Base-by-base conservation (phyloP, 2,797 vertebrate species). In the Hoplostethus atlanticus region DNA sequence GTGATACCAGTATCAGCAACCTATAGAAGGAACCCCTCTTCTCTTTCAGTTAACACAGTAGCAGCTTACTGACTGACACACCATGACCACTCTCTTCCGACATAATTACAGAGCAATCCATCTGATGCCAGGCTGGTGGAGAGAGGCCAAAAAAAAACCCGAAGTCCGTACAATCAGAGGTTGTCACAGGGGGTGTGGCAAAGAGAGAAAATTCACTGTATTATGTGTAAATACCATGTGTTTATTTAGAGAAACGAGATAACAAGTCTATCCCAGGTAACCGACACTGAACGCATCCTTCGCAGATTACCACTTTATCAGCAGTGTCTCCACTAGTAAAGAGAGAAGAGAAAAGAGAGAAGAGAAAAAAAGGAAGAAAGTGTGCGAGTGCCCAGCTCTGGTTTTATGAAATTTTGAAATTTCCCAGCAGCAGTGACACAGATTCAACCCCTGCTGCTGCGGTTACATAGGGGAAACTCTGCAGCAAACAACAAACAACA, bases 21-120 rank as follows among this genome's bases (percentile, higher is more conserved):
- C 31, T 10, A n/a, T 17, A 0, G 30, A 68, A 25, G 62, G 36
- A 51, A 47, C 16, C 55, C 21, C 17, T 56, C 42, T 15, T 42
- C 53, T 59, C 56, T 30, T 25, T 50, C 66, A 76, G 60, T 71
- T 68, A 76, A 17, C 62, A 48, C 21, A 52, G 36, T 48, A 31
- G 77, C 55, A 6, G 44, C 40, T n/a, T 0, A 21, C 65, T 56
- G 65, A 73, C 75, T 71, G 81, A 72, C 70, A 73, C 56, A 57
- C 78, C 60, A 17, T 76, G 83, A 83, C 72, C 75, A 21, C 51
- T 70, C 62, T 36, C 77, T 83, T 79, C 77, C 83, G 74, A 59
- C 73, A 53, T 71, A 68, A 85, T 79, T 65, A 77, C 60, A 83
- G 68, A 68, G 57, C 5, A 42, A 61, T 70, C 78, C 46, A 10